These are phyloP conservation scores for Plodia interpunctella DNA, from an alignment of 1,140 invertebrate genomes.

Conservation along the genomic window DNA sequence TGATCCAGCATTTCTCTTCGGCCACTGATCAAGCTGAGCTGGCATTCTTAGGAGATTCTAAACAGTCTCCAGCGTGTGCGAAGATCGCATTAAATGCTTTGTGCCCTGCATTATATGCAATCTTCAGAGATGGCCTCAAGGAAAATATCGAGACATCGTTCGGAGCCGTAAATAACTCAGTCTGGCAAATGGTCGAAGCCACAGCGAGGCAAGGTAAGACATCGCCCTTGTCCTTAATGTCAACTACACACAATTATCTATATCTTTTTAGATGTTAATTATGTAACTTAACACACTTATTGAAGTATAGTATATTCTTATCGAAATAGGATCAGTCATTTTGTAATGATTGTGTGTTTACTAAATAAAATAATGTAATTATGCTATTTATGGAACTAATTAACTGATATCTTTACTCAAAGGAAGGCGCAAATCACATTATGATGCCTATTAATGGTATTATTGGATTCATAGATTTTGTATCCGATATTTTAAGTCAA, in stretches of 20 bases:
- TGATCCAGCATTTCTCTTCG: conserved; percentile 79
- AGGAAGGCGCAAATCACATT: too few relatives aligned
- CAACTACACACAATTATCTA: not conserved
- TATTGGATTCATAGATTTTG: too few relatives aligned
- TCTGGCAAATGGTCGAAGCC: conserved; percentile 92
- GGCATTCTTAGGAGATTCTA: conserved; percentile 76
- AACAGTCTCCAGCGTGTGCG: conserved; percentile 79
- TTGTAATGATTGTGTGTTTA: too few relatives aligned
- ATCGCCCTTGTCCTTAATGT: not conserved
- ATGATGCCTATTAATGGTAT: too few relatives aligned
- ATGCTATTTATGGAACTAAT: too few relatives aligned
- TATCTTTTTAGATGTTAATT: too few relatives aligned
- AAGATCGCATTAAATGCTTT: conserved; percentile 84
- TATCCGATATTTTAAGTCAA: not conserved
- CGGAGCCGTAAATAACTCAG: conserved; percentile 90
- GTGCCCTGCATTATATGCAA: conserved; percentile 90
- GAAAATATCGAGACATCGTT: conserved; percentile 90
- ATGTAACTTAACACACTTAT: too few relatives aligned
- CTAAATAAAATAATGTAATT: too few relatives aligned
- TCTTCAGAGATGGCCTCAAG: conserved; percentile 90
- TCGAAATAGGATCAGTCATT: too few relatives aligned
- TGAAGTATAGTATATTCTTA: too few relatives aligned
- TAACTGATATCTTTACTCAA: not conserved
- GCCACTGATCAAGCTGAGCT: conserved; percentile 78
- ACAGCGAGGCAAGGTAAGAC: conserved; percentile 90